Conservation (phyloP, 2,888 invertebrate species). For the Epiblema foenella region DNA sequence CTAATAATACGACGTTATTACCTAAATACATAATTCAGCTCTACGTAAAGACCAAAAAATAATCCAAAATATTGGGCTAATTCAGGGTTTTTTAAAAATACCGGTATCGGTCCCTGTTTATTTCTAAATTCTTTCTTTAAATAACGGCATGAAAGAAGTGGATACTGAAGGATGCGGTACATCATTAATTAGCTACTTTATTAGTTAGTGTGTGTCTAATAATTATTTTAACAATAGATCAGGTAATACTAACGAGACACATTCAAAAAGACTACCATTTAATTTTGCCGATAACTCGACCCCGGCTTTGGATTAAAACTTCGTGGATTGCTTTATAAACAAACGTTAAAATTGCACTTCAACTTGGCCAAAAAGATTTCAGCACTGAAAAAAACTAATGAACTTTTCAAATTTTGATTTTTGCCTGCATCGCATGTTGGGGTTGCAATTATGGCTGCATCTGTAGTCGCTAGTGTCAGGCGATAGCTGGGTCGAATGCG, state of each 20-base stretch:
- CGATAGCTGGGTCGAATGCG: conserved; percentile 35
- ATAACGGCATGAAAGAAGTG: too few relatives aligned
- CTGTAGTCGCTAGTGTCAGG: conserved; percentile 39
- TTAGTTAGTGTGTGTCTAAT: too few relatives aligned
- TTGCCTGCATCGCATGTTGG: conserved; percentile 41
- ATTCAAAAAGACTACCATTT: background rate
- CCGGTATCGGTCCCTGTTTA: too few relatives aligned
- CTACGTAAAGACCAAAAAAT: too few relatives aligned
- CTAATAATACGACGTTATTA: too few relatives aligned
- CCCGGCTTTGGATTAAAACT: background rate
- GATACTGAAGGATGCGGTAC: too few relatives aligned
- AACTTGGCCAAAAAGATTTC: conserved; percentile 14
- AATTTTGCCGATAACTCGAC: background rate
- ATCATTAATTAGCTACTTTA: too few relatives aligned
- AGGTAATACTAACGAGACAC: background rate
- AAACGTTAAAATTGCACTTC: conserved; percentile 28
- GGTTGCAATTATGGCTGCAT: conserved; percentile 34
- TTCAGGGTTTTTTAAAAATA: too few relatives aligned
- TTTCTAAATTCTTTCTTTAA: too few relatives aligned
- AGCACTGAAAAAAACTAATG: conserved; percentile 37
- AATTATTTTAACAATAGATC: too few relatives aligned
- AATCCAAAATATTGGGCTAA: too few relatives aligned
- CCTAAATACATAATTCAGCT: too few relatives aligned
- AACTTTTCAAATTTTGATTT: conserved; percentile 43
- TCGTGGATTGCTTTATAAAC: background rate